Conservation (phyloP, 2,888 invertebrate species). For the Pandemis cinnamomeana region DNA sequence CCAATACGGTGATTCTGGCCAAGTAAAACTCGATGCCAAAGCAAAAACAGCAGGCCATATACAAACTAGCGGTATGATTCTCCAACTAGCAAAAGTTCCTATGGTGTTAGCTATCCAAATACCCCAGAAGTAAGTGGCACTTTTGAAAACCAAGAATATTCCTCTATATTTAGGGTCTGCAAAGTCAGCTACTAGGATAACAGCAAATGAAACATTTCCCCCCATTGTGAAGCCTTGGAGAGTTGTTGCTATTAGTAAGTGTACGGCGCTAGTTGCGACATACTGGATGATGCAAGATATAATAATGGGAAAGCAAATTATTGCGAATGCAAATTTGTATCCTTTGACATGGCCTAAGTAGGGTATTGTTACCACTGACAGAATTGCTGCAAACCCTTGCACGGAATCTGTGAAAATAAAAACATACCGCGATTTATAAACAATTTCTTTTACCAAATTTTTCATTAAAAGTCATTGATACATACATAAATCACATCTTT, state of each 20-base stretch:
- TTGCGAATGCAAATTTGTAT: neutral
- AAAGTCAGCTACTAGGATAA: conserved; percentile 1
- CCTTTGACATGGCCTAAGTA: neutral
- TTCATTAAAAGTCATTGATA: no score
- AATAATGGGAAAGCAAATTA: neutral
- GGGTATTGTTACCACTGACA: neutral
- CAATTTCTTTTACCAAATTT: no score
- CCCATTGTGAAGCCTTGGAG: neutral
- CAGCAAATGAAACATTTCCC: neutral
- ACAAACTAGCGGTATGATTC: neutral
- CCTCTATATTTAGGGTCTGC: conserved; percentile 14
- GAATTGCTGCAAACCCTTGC: neutral
- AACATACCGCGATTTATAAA: neutral
- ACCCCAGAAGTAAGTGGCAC: conserved; percentile 9
- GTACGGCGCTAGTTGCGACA: neutral
- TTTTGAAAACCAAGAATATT: conserved; percentile 14
- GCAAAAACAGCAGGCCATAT: neutral
- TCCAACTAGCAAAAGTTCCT: neutral
- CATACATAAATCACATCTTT: no score
- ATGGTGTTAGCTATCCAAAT: neutral
- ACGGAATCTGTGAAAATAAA: neutral
- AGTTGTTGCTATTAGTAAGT: neutral
- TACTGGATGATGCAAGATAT: neutral
- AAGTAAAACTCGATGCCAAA: neutral
- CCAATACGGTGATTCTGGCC: conserved; percentile 25